phyloP scores from a whole-genome alignment of 2,797 vertebrate species.

The Dicrostonyx torquatus region DNA sequence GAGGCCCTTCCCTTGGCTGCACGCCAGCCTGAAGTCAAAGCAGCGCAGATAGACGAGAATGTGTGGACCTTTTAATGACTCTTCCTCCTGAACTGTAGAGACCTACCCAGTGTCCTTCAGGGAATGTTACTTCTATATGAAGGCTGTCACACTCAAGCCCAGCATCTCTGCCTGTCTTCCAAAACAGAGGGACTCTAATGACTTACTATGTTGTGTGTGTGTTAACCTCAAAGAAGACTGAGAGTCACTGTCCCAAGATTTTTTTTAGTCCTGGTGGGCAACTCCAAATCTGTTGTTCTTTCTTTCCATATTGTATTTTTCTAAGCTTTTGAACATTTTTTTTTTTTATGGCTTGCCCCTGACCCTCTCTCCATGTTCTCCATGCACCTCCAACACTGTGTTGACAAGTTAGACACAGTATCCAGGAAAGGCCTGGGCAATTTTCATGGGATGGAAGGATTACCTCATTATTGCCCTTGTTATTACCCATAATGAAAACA shows the following conservation, averaged over 20 bases:
- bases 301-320: constrained; percentile 57
- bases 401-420: constrained; percentile 57
- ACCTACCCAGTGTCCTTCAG: background rate
- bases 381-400: constrained; percentile 22
- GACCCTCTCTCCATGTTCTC: constrained; percentile 53
- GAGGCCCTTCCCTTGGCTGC: background rate
- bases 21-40: background rate
- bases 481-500: constrained; percentile 74
- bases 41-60: background rate
- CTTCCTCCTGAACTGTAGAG: background rate
- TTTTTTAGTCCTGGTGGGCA: constrained; percentile 2
- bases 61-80: background rate
- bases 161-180: background rate
- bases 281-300: constrained; percentile 64
- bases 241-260: background rate
- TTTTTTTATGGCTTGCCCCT: constrained; percentile 54
- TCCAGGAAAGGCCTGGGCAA: constrained; percentile 69
- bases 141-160: background rate
- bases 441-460: constrained; percentile 64
- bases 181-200: background rate
- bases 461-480: constrained; percentile 72
- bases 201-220: background rate
- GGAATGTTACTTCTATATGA: constrained; percentile 28
- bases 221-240: background rate
- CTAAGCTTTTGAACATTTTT: constrained; percentile 15